Base-by-base conservation (phyloP, 1,140 invertebrate genomes). In the Stegodyphus mimosarum region DNA sequence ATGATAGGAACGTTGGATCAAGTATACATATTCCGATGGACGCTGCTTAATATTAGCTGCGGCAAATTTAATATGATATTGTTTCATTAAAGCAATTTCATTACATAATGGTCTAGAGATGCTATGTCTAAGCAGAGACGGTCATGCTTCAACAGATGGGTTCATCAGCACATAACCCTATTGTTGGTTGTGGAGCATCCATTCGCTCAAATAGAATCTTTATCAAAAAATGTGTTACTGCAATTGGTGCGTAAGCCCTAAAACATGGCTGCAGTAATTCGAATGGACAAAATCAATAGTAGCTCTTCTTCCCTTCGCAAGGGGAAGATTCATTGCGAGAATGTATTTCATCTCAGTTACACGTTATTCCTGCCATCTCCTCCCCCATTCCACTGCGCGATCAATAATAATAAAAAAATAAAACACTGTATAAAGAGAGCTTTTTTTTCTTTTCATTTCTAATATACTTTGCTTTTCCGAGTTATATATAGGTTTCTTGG, bases 301-400 rank as follows among this genome's bases (percentile, higher is more conserved):
- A 78, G 63, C 50, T 78, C 64, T 66, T 67, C 74, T 63, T 50
- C 50, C 52, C 74, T 64, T 33, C 49, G 48, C 77, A 70, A 72
- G 69, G 67, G 78, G 71, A 72, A 80, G 78, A 74, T 72, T 72
- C 78, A 80, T 80, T 80, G 78, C 78, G 53, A 33, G 78, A 80
- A 80, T 80, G 78, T 80, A 80, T 80, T 80, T 80, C 78, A 80
- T 80, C 78, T 80, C 78, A 52, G 78, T 80, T 80, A 80, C 78
- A 80, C 75, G 63, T 72, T 71, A 71, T 80, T 60, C 52, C 67
- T 67, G 13, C 17, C n/a, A 18, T 17, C n/a, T 6, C 51, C 18
- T 18, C 52, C 15, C 52, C 49, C 13, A 7, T 63, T 49, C 73
- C 74, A n/a, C 74, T 6, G 6, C 64, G 33, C 75, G 75, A 78